phyloP scores from a whole-genome alignment of 2,113 vertebrate genomes.

The Podilymbus podiceps region DNA sequence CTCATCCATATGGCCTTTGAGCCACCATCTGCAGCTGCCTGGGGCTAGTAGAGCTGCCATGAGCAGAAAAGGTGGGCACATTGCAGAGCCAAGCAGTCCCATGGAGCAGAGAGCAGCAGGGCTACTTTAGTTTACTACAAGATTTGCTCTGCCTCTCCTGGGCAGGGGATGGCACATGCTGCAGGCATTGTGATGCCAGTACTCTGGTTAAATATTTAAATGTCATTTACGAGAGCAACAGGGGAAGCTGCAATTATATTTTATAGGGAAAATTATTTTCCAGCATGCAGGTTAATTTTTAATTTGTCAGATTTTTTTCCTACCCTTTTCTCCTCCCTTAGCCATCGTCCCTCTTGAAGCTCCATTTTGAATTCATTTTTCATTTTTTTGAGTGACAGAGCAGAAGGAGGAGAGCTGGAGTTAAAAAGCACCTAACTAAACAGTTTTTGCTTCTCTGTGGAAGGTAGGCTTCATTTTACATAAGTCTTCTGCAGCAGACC shows the following conservation, averaged over 20 bases:
- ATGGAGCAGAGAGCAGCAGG: background rate
- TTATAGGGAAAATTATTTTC: conserved; percentile 19
- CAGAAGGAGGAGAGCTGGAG: background rate
- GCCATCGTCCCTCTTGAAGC: background rate
- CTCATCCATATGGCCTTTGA: background rate
- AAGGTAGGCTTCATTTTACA: background rate
- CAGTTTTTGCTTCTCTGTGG: background rate
- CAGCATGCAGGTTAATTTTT: conserved; percentile 9
- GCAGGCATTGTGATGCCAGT: background rate
- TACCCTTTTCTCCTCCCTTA: background rate
- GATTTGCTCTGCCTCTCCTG: background rate
- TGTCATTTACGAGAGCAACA: conserved; percentile 54
- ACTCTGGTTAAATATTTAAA: conserved; percentile 66
- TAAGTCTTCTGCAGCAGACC: background rate
- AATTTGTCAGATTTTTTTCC: background rate
- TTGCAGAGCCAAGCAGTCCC: background rate
- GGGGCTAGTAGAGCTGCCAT: background rate
- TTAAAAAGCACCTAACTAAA: background rate
- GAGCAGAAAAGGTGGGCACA: background rate
- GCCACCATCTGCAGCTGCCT: background rate
- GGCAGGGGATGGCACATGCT: background rate
- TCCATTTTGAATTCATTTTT: background rate
- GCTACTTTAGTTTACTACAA: background rate
- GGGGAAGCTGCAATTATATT: conserved; percentile 21
- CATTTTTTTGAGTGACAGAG: background rate